Base-by-base conservation (phyloP, 2,888 invertebrate species). In the Stramonita haemastoma region DNA sequence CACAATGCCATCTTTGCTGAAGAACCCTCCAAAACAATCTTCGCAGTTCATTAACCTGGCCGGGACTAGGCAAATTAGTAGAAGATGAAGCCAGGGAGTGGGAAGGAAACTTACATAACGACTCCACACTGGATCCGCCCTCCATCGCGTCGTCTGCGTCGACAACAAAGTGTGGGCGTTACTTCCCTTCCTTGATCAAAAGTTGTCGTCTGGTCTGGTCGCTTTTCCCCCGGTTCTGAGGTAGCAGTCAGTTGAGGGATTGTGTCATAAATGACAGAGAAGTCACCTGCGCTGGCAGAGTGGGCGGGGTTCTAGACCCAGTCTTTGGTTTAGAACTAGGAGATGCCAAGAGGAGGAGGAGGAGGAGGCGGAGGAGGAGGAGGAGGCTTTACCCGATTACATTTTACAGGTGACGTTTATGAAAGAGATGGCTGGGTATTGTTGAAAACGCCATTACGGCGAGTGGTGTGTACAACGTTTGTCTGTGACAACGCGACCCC, bases 171-270 rank as follows among this genome's bases (percentile, higher is more conserved):
- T n/a, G 87, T 73, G 73, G 87, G 87, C 73, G 87, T 87, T 73
- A 60, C 87, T 6, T 87, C 87, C 87, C 87, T 87, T 87, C 26
- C n/a, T 87, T 34, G 73, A 46, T 66, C 34, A 73, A 86, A 60
- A 73, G 87, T 87, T 87, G 73, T 87, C 86, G 56, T 36, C 87
- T 46, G 19, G 56, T 36, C 87, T 46, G 19, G 34, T 46, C 22
- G 73, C n/a, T 34, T 87, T 87, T 73, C 73, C 84, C 32, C 84
- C 32, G 87, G 60, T 60, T 36, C 70, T 5, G 46, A 73, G 29
- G 70, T 46, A 73, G 46, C 73, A 5, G 22, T 36, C 73, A n/a
- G 73, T 32, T n/a, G 32, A n/a, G 6, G 36, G 73, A 15, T 87
- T 34, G 60, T 70, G 87, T 87, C 87, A 87, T 19, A 29, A 73